These are phyloP conservation scores for Hemiprocne comata DNA, from an alignment of 2,113 vertebrate genomes.

Conservation along the genomic window DNA sequence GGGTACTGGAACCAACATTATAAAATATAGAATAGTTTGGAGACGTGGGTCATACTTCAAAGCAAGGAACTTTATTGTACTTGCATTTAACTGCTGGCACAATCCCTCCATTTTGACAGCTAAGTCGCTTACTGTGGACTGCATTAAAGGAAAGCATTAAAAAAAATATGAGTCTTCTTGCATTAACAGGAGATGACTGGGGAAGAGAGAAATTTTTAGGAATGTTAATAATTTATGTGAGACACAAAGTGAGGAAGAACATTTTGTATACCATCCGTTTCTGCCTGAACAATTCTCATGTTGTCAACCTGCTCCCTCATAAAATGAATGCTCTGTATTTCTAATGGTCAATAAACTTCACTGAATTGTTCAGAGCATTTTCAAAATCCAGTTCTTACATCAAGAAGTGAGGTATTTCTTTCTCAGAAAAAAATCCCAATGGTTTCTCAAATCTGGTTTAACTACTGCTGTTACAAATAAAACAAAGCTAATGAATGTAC, in stretches of 20 bases:
- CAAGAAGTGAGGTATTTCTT: not conserved
- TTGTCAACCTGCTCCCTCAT: not conserved
- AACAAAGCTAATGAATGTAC: not conserved
- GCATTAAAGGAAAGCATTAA: not conserved
- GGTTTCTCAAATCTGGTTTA: not conserved
- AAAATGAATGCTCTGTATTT: not conserved
- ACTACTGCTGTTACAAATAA: not conserved
- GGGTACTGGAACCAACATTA: not conserved
- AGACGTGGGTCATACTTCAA: not conserved
- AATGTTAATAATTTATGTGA: constrained; percentile 31
- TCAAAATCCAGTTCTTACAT: not conserved
- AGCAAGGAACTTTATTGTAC: not conserved
- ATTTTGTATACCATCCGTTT: not conserved
- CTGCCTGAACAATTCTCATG: not conserved
- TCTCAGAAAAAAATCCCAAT: not conserved
- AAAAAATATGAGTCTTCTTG: not conserved
- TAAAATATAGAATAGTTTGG: not conserved
- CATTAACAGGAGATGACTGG: not conserved
- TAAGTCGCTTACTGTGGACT: not conserved
- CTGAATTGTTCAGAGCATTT: not conserved
- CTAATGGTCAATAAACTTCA: not conserved
- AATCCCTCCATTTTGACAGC: not conserved
- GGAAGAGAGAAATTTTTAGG: not conserved
- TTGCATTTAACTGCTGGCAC: not conserved
- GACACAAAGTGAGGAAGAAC: not conserved